A percentile compares a stretch with the other conserved stretches of the same genome.
Conservation (phyloP, 1,140 invertebrate genomes). For the Ganaspis sp. region DNA sequence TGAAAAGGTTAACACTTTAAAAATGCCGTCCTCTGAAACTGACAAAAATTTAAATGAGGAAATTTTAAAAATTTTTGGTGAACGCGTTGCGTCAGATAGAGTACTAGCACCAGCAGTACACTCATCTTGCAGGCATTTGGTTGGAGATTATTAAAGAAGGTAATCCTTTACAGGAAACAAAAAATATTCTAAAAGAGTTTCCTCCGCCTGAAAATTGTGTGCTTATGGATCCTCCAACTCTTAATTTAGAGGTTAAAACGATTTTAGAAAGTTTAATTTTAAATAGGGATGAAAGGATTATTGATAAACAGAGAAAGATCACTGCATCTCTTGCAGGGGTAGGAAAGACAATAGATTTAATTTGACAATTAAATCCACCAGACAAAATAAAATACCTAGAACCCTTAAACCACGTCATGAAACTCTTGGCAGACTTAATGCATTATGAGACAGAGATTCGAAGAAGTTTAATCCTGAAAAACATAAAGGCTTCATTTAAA, state of each 20-base stretch:
- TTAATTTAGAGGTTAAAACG: slow-evolving; percentile 41
- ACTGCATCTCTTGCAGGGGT: slow-evolving; percentile 24
- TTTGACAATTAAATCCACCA: too few species aligned
- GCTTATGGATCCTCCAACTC: slow-evolving; percentile 41
- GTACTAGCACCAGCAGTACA: slow-evolving; percentile 37
- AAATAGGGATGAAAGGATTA: slow-evolving; percentile 42
- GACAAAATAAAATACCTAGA: slow-evolving; percentile 43
- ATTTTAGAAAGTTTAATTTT: slow-evolving; percentile 31
- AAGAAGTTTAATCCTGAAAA: slow-evolving; percentile 7
- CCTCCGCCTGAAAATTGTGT: slow-evolving; percentile 41
- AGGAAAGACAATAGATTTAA: too few species aligned
- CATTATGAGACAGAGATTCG: slow-evolving; percentile 33
- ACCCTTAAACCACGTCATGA: slow-evolving; percentile 36
- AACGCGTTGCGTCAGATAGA: slow-evolving; percentile 35
- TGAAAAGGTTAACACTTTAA: too few species aligned
- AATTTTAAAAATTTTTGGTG: slow-evolving; percentile 37
- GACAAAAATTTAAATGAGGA: not conserved
- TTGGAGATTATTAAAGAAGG: slow-evolving; percentile 38
- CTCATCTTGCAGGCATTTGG: slow-evolving; percentile 37
- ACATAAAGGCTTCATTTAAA: slow-evolving; percentile 33
- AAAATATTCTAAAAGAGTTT: slow-evolving; percentile 36
- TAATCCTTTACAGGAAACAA: slow-evolving; percentile 33
- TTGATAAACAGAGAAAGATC: slow-evolving; percentile 39
- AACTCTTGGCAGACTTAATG: slow-evolving; percentile 9
- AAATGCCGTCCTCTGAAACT: too few species aligned